Evolutionary conservation across 1,140 invertebrate species (phyloP).

Genomic region (Popillia japonica): DNA sequence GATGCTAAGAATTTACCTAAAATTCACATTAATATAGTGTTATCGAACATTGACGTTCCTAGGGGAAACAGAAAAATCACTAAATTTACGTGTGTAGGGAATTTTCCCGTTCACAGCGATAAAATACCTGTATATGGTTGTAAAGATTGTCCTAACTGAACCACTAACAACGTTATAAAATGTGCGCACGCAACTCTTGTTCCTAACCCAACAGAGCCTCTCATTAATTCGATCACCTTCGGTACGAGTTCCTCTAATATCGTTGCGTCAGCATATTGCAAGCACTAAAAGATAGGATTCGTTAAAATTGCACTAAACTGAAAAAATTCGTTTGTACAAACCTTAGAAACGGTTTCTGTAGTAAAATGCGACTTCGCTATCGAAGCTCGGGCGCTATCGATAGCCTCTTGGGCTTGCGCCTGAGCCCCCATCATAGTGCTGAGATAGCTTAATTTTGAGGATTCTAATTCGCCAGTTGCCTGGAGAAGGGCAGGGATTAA

Average conservation of each 20-base stretch:
- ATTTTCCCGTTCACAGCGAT: not conserved
- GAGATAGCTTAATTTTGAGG: constrained; percentile 78
- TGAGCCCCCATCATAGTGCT: constrained; percentile 76
- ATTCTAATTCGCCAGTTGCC: constrained; percentile 86
- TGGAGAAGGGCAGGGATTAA: constrained; percentile 85
- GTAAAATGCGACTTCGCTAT: constrained; percentile 85
- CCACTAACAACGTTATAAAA: constrained; percentile 79
- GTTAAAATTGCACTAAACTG: constrained; percentile 24
- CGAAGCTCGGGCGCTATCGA: constrained; percentile 79
- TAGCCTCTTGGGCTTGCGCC: constrained; percentile 71
- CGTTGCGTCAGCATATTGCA: constrained; percentile 81
- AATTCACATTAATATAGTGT: constrained; percentile 13
- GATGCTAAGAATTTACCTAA: constrained; percentile 79
- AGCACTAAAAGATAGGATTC: constrained; percentile 68
- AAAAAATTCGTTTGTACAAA: constrained; percentile 57
- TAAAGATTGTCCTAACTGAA: constrained; percentile 65
- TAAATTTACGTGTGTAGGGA: not conserved
- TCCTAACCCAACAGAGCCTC: constrained; percentile 79
- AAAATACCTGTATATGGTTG: constrained; percentile 69
- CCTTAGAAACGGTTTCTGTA: constrained; percentile 86
- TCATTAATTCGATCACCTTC: constrained; percentile 82
- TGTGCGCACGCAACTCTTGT: constrained; percentile 87
- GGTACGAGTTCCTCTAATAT: constrained; percentile 82
- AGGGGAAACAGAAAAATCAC: not conserved
- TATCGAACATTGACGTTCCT: constrained; percentile 35